These are phyloP conservation scores for Drosophila rubida DNA, from an alignment of 2,888 invertebrate genomes.

Conservation along the genomic window DNA sequence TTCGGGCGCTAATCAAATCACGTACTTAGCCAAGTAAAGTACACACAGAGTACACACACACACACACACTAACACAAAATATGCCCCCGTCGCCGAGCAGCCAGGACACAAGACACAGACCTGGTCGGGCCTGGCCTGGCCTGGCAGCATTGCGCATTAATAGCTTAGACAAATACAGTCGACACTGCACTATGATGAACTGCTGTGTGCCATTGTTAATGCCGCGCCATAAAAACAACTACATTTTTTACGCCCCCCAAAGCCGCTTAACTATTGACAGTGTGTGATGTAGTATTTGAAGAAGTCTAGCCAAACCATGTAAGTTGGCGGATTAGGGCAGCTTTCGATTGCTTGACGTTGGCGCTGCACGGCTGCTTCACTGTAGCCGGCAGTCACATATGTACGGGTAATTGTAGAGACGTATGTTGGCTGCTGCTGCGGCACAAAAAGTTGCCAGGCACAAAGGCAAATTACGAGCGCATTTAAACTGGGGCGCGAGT, in stretches of 20 bases:
- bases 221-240: background rate
- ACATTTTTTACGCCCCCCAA: background rate
- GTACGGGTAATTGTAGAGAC: slow-evolving; percentile 7
- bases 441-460: slow-evolving; percentile 68
- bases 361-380: slow-evolving; percentile 1
- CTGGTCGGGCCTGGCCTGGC: background rate
- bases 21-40: slow-evolving; percentile 80
- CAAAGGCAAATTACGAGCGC: slow-evolving; percentile 81
- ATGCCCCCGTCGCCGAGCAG: slow-evolving; percentile 18
- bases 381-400: slow-evolving; percentile 11
- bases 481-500: slow-evolving; percentile 80
- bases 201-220: background rate
- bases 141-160: slow-evolving; percentile 66
- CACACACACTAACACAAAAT: too few species aligned
- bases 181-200: slow-evolving; percentile 10
- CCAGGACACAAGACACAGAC: background rate
- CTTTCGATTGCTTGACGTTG: background rate
- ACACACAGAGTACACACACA: slow-evolving; percentile 39
- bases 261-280: slow-evolving; percentile 15
- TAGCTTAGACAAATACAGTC: slow-evolving; percentile 66
- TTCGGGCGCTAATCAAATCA: slow-evolving; percentile 77
- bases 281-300: background rate
- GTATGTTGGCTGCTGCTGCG: slow-evolving; percentile 37
- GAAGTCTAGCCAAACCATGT: background rate
- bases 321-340: background rate